Percentiles rank a stretch among this genome's conserved stretches.
These are phyloP conservation scores for Metalampra italica DNA, from an alignment of 2,888 invertebrate genomes.

Conservation along the genomic window DNA sequence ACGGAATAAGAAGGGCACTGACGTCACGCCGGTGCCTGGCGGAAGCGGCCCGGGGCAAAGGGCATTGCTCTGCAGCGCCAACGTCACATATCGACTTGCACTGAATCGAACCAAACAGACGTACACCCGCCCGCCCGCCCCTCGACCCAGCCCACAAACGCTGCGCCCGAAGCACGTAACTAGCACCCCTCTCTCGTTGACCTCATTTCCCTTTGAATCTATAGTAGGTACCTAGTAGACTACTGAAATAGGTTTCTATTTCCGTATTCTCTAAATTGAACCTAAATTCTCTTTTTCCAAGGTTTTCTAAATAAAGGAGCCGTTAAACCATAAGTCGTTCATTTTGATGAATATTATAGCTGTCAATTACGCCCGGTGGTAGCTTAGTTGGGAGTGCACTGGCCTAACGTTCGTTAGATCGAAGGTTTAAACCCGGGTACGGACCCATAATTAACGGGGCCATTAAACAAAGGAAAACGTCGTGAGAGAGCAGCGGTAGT, in stretches of 20 bases:
- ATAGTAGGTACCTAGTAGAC: neutral
- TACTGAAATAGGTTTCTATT: conserved; percentile 8
- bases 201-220: conserved; percentile 31
- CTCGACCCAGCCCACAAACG: conserved; percentile 16
- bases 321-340: too few species aligned
- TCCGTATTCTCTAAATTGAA: neutral
- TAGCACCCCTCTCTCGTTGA: conserved; percentile 31
- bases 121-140: conserved; percentile 8
- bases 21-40: neutral
- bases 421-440: too few species aligned
- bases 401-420: too few species aligned
- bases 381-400: too few species aligned
- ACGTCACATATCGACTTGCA: conserved; percentile 31
- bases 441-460: too few species aligned
- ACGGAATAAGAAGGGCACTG: neutral
- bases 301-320: too few species aligned
- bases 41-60: conserved; percentile 18
- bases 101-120: conserved; percentile 14
- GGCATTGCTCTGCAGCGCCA: conserved; percentile 46
- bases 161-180: conserved; percentile 23
- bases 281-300: neutral
- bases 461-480: too few species aligned
- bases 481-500: too few species aligned
- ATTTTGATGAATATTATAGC: too few species aligned
- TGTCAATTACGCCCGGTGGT: too few species aligned